Percentiles rank a stretch among this genome's conserved stretches.
phyloP scores from a whole-genome alignment of 2,113 vertebrate genomes.

The Carassius carassius region DNA sequence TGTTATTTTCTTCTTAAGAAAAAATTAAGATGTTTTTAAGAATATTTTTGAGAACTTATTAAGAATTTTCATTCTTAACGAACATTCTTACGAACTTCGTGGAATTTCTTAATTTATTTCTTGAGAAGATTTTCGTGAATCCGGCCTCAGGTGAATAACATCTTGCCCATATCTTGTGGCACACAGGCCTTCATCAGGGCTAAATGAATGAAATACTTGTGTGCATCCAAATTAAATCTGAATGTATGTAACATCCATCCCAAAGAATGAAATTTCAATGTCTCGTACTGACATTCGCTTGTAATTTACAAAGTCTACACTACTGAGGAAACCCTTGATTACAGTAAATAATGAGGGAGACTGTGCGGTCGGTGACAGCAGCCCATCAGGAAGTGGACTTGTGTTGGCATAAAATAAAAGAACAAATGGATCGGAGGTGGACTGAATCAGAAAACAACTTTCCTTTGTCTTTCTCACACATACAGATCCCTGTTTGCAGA shows the following conservation, averaged over 20 bases:
- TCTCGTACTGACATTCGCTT: background rate
- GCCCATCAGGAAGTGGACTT: background rate
- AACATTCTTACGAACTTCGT: no score
- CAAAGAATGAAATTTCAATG: background rate
- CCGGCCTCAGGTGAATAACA: background rate
- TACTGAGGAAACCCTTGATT: background rate
- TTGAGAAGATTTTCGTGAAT: no score
- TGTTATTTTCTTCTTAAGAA: no score
- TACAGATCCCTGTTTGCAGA: slow-evolving; percentile 40
- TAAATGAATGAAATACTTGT: no score
- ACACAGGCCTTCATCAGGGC: background rate
- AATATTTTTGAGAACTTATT: no score
- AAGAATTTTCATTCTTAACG: no score
- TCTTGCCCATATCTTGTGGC: background rate
- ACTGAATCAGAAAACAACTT: background rate
- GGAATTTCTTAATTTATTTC: no score
- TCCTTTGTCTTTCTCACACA: slow-evolving; percentile 32
- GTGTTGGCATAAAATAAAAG: background rate
- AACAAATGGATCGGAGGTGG: slow-evolving; percentile 8
- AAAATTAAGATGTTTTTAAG: no score
- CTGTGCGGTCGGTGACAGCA: background rate
- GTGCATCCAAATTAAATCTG: background rate
- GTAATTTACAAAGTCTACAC: no score
- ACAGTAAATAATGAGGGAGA: background rate
- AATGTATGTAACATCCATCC: background rate